Percentiles rank a stretch among this genome's conserved stretches.
Conservation (phyloP, 2,888 invertebrate species). For the Callyntrura guangdongensis region DNA sequence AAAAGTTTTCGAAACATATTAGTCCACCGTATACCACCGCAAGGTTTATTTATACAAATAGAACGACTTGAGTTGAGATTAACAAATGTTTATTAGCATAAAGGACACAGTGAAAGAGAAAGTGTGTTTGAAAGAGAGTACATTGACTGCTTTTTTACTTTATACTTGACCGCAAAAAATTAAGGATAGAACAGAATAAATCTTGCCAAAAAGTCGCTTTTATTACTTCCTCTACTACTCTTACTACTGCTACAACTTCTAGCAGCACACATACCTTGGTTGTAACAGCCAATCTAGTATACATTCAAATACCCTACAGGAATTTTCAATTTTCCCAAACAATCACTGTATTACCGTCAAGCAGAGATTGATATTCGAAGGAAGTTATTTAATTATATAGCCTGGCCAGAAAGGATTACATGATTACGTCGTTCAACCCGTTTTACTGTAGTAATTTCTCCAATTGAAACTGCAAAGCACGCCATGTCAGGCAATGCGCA, state of each 20-base stretch:
- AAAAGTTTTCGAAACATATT: neutral
- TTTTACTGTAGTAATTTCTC: neutral
- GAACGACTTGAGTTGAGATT: too few relatives aligned
- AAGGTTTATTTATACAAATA: too few relatives aligned
- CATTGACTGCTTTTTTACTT: neutral
- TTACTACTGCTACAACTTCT: too few relatives aligned
- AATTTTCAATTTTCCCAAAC: constrained; percentile 21
- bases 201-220: neutral
- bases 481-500: neutral
- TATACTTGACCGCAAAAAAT: constrained; percentile 61
- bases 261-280: neutral
- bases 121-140: neutral
- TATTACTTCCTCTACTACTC: neutral
- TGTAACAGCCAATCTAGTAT: neutral
- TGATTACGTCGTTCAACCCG: neutral
- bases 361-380: constrained; percentile 26
- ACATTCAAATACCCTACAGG: neutral
- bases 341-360: constrained; percentile 11
- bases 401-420: constrained; percentile 27
- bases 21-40: neutral
- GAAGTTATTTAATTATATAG: constrained; percentile 14
- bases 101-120: neutral
- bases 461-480: neutral
- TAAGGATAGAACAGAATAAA: neutral
- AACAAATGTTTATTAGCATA: neutral